Base-by-base conservation (phyloP, 2,888 invertebrate species). In the Hirtodrosophila duncani region DNA sequence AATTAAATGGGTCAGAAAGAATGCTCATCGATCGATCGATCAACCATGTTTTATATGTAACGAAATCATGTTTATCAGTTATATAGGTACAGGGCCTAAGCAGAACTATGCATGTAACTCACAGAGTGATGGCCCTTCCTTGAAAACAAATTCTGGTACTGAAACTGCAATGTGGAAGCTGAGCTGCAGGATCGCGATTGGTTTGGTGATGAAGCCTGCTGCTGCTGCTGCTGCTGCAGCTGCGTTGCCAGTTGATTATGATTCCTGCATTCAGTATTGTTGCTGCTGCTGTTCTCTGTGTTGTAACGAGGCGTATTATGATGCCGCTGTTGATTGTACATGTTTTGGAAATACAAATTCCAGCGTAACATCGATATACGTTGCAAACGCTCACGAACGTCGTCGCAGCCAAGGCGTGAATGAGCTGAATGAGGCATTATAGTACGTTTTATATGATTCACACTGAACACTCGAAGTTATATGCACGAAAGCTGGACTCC, bases 51-150 rank as follows among this genome's bases (percentile, higher is more conserved):
- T n/a, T n/a, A n/a, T n/a, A n/a, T n/a, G n/a, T n/a, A n/a, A n/a
- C n/a, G n/a, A n/a, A n/a, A n/a, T n/a, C n/a, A n/a, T n/a, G n/a
- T n/a, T n/a, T n/a, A n/a, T n/a, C n/a, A n/a, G n/a, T n/a, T n/a
- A n/a, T n/a, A n/a, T n/a, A n/a, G n/a, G n/a, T n/a, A n/a, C n/a
- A n/a, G n/a, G n/a, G n/a, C n/a, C n/a, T n/a, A n/a, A n/a, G n/a
- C n/a, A n/a, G n/a, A 67, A 67, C 67, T 65, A 65, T 36, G 53
- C 45, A 65, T 63, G 53, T 61, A 42, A 64, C 62, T 53, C 58
- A 62, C 59, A 63, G 59, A 51, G 60, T 52, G 55, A 34, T 39
- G 48, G 27, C 56, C 37, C 18, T 33, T 42, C 26, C 57, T 13
- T 20, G 56, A 26, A 16, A 56, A 29, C 31, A 55, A 24, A 29